These are phyloP conservation scores for Ondatra zibethicus DNA, from an alignment of 2,113 vertebrate species.

Conservation along the genomic window DNA sequence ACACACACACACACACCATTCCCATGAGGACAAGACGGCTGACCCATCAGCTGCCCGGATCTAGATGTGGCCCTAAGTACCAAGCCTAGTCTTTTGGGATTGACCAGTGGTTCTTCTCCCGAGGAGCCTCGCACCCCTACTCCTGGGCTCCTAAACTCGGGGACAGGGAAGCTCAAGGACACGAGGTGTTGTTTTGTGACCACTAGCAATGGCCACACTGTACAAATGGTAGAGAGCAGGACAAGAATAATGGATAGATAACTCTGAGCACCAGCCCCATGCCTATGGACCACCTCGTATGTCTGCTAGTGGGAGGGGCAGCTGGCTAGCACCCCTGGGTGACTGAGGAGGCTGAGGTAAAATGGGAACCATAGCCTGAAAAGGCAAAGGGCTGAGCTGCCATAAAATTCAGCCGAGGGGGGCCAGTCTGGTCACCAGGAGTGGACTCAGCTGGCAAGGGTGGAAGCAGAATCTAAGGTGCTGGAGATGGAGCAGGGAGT, in stretches of 20 bases:
- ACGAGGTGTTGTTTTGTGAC: background rate
- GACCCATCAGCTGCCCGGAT: background rate
- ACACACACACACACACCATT: no score
- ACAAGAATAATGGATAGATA: no score
- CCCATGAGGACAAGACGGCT: background rate
- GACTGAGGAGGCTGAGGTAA: background rate
- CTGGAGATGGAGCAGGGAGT: background rate
- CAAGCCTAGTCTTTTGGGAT: background rate
- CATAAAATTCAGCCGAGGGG: background rate
- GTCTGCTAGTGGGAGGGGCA: background rate
- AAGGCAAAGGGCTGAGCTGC: background rate
- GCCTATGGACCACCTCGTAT: background rate
- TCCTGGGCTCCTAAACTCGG: no score
- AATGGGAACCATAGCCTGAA: background rate
- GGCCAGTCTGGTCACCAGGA: background rate
- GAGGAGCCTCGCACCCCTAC: no score
- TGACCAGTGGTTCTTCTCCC: background rate
- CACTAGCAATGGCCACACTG: background rate
- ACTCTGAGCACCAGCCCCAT: conserved; percentile 12
- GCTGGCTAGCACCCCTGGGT: background rate
- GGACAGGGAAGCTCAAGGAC: no score
- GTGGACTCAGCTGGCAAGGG: background rate
- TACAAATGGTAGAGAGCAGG: background rate
- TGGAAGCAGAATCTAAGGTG: background rate
- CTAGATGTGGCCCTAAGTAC: background rate